Percentiles rank a stretch among this genome's conserved stretches.
Conservation (phyloP, 2,113 vertebrate genomes). For the Brienomyrus brachyistius region DNA sequence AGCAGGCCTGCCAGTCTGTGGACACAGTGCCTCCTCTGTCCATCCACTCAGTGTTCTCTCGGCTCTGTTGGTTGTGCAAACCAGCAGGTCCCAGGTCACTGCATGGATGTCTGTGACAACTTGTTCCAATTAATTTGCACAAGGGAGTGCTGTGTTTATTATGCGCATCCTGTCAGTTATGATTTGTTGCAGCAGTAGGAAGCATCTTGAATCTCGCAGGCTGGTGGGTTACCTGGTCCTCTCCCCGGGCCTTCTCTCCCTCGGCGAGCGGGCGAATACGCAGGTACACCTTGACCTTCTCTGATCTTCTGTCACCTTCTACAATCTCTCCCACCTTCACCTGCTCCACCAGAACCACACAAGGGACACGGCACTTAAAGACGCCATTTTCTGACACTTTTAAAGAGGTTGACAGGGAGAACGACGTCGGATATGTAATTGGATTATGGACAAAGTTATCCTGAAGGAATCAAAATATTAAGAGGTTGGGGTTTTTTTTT, state of each 20-base stretch:
- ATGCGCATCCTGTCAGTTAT: background rate
- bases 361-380: background rate
- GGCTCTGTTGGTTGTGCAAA: background rate
- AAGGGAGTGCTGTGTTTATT: background rate
- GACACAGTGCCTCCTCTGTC: too few species aligned
- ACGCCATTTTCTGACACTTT: background rate
- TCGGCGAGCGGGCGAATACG: conserved; percentile 80
- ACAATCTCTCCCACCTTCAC: conserved; percentile 35
- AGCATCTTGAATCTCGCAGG: background rate
- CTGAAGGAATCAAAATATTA: background rate
- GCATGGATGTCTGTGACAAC: background rate
- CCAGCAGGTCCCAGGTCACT: background rate
- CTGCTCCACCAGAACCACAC: conserved; percentile 12
- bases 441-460: background rate
- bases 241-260: conserved; percentile 66
- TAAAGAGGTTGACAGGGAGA: background rate
- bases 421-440: background rate
- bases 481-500: background rate
- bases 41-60: background rate
- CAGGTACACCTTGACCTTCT: conserved; percentile 80
- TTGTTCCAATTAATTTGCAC: background rate
- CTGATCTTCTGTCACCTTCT: conserved; percentile 44
- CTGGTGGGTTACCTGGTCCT: conserved; percentile 72
- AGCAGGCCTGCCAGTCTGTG: too few species aligned
- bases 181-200: background rate